phyloP scores from a whole-genome alignment of 2,113 vertebrate species.

The Eulemur rufifrons region DNA sequence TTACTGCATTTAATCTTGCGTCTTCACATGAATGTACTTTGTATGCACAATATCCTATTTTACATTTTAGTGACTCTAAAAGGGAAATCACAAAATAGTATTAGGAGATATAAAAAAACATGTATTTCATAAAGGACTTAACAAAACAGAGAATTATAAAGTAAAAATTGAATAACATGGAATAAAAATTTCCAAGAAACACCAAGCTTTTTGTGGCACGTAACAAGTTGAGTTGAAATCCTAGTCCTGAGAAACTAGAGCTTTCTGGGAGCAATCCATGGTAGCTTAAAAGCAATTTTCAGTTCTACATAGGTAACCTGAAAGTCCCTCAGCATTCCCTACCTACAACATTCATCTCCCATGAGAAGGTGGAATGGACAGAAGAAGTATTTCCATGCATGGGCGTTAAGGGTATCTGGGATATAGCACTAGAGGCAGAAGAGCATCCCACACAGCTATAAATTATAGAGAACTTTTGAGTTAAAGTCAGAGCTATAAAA shows the following conservation, averaged over 20 bases:
- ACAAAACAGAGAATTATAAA: neutral
- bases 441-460: neutral
- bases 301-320: neutral
- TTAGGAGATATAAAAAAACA: neutral
- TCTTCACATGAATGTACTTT: conserved; percentile 10
- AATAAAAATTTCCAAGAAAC: neutral
- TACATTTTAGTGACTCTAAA: neutral
- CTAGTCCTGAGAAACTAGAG: neutral
- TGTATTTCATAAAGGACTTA: neutral
- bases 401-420: neutral
- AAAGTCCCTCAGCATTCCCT: neutral
- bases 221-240: neutral
- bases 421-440: neutral
- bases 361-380: neutral
- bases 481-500: neutral
- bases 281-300: neutral
- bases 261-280: neutral
- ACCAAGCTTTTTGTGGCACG: neutral
- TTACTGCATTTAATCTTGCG: neutral
- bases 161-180: neutral
- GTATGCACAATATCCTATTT: neutral
- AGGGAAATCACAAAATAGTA: conserved; percentile 27
- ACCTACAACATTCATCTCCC: neutral
- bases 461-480: neutral
- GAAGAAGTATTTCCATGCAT: neutral